Base-by-base conservation (phyloP, 2,888 invertebrate species). In the Stomorhina lunata region DNA sequence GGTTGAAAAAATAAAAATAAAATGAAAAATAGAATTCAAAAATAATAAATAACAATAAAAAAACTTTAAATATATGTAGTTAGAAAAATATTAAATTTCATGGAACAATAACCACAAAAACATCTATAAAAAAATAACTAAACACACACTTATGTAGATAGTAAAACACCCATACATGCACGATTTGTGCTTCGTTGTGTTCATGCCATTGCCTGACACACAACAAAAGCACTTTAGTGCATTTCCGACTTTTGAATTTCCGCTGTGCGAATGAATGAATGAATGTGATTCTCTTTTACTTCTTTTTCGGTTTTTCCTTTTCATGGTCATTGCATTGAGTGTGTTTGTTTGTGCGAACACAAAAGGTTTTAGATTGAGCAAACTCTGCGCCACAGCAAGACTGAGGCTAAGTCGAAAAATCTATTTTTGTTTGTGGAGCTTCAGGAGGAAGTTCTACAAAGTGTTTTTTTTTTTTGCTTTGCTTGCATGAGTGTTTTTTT, bases 191-290 rank as follows among this genome's bases (percentile, higher is more conserved):
- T n/a, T 22, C 7, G 29, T n/a, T n/a, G 7, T 53, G 53, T 7
- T 53, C 25, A 65, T 43, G 53, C 61, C 50, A 43, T 45, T 45
- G n/a, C 25, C 27, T 43, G n/a, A 6, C 34, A n/a, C 15, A 40
- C 27, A 59, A 68, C 37, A 77, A 80, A 72, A 83, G 66, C 61
- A 53, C 61, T 80, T 80, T 34, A 80, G 71, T 68, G 71, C 76
- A 76, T 72, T 77, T 80, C 83, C 83, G 80, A 29, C 68, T 57
- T 66, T 69, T 53, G 66, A 79, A 68, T 66, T 71, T 77, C 57
- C 53, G 50, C 20, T 50, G 40, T 66, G 32, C 59, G 63, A 37
- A 80, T 69, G 27, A 69, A 25, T 50, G 40, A 71, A 25, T 65
- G 63, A 37, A 80, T 69, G 27, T 73, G 32, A 50, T 69, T 37